These are phyloP conservation scores for Nothura maculosa DNA, from an alignment of 2,797 vertebrate genomes.

Conservation along the genomic window DNA sequence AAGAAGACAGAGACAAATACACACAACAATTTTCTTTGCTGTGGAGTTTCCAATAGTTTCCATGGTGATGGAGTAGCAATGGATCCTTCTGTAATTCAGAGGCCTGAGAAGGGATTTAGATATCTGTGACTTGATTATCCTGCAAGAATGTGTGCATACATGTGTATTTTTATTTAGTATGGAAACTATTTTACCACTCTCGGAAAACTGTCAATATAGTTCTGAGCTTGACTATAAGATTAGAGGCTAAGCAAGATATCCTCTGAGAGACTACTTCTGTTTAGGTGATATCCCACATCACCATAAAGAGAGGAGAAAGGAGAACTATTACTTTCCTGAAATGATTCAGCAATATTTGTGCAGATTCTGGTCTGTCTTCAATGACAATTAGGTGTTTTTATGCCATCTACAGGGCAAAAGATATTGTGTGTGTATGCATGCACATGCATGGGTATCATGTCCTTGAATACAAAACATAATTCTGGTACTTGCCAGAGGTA, in stretches of 20 bases:
- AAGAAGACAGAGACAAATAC: not conserved
- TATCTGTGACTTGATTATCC: not conserved
- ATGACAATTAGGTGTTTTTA: not conserved
- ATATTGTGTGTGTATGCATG: not conserved
- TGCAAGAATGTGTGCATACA: not conserved
- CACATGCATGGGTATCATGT: rapidly evolving
- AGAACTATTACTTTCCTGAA: not conserved
- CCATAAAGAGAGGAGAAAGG: not conserved
- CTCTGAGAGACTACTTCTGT: not conserved
- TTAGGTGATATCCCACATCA: not conserved
- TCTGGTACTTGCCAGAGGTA: not conserved
- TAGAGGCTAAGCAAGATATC: not conserved
- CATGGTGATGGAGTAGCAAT: not conserved
- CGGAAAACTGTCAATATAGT: not conserved
- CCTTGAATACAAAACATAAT: not conserved
- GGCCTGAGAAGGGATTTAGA: not conserved
- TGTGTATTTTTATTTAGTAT: not conserved
- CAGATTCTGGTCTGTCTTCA: not conserved
- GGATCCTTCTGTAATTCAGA: not conserved
- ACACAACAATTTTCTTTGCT: not conserved
- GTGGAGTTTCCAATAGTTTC: not conserved
- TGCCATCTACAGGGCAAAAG: not conserved
- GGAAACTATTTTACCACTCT: not conserved
- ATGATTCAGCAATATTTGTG: not conserved
- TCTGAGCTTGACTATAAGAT: not conserved